Percentiles rank a stretch among this genome's conserved stretches.
Conservation (phyloP, 2,888 invertebrate species). For the Eupeodes latifasciatus region DNA sequence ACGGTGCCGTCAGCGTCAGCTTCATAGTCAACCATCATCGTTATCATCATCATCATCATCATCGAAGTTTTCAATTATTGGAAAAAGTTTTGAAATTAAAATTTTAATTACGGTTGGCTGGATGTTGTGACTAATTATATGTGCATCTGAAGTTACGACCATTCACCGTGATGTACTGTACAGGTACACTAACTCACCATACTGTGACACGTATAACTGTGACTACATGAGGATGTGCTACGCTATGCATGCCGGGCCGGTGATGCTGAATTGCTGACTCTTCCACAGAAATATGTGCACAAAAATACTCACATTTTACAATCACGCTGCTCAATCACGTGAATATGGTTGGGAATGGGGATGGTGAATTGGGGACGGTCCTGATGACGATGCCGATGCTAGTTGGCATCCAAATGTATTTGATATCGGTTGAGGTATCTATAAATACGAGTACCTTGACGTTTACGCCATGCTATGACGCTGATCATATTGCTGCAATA, state of each 20-base stretch:
- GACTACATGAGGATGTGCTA: neutral
- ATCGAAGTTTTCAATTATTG: conserved; percentile 73
- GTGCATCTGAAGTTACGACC: conserved; percentile 48
- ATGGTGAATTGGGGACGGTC: too few relatives aligned
- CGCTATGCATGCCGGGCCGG: neutral
- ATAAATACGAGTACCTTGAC: too few relatives aligned
- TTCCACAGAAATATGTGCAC: conserved; percentile 8
- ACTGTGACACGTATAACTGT: neutral
- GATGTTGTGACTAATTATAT: conserved; percentile 70
- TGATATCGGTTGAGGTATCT: conserved; percentile 1
- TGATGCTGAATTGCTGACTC: conserved; percentile 21
- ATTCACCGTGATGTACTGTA: conserved; percentile 2
- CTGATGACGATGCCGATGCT: neutral
- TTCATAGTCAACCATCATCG: neutral
- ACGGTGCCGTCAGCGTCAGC: neutral
- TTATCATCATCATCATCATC: conserved; percentile 47
- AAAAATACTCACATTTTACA: conserved; percentile 47
- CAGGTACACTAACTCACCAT: conserved; percentile 4
- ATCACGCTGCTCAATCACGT: conserved; percentile 71
- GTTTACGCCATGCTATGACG: neutral
- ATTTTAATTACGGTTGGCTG: conserved; percentile 70
- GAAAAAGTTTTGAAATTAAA: conserved; percentile 75
- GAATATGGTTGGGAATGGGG: conserved; percentile 33
- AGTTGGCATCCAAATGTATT: conserved; percentile 28
- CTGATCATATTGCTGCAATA: conserved; percentile 36